Base-by-base conservation (phyloP, 2,797 vertebrate genomes). In the Menidia menidia region DNA sequence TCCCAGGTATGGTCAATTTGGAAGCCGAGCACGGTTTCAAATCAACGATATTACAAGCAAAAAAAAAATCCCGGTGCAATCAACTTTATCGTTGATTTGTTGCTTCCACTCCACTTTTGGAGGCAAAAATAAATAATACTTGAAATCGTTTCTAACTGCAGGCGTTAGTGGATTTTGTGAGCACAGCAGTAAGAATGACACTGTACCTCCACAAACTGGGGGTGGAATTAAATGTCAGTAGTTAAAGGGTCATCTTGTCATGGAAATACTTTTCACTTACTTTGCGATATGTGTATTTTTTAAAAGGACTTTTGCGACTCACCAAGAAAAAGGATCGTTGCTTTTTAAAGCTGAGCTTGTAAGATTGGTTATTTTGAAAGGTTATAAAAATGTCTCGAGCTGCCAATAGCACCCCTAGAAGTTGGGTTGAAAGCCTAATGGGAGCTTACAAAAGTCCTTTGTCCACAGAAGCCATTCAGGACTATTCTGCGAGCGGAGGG, bases 291-390 rank as follows among this genome's bases (percentile, higher is more conserved):
- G 8, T 56, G 43, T 47, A 35, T 35, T 55, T 55, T 54, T 31
- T 6, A 39, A 4, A 50, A 48, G 45, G n/a, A 3, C 2, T 14
- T 15, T 7, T 45, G 45, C 9, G 45, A 18, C 9, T 18, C 18
- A 3, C 18, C 8, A 18, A 18, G 9, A n/a, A 47, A 6, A n/a
- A 47, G 15, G 44, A 30, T 31, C 14, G 5, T 32, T 53, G 31
- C 30, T 53, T 15, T 30, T 53, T 53, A 25, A 25, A 25, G 25
- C 25, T 25, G 25, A 25, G 25, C 25, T 63, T 41, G 9, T 32
- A 55, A 57, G 39, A 58, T 4, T 30, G n/a, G 60, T 69, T 50
- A 39, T 39, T 7, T 39, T 64, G 10, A 50, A 75, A 63, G n/a
- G 32, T 65, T 50, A 53, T 16, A 71, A 19, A 53, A 52, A 31